phyloP scores from a whole-genome alignment of 1,140 invertebrate genomes.

The Leptopilina clavipes region DNA sequence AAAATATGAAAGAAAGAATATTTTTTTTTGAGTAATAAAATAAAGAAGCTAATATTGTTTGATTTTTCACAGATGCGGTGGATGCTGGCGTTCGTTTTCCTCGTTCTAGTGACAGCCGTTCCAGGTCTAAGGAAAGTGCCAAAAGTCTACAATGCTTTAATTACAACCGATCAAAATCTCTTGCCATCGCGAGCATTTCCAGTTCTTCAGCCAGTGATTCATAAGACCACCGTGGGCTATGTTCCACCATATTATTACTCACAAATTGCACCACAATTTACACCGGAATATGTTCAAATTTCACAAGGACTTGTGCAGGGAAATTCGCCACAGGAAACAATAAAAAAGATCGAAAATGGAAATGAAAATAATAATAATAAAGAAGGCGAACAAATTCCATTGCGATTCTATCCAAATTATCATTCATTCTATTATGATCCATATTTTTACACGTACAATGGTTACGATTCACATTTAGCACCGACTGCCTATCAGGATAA shows the following conservation, averaged over 20 bases:
- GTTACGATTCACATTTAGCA: slow-evolving; percentile 60
- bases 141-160: slow-evolving; percentile 85
- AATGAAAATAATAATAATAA: slow-evolving; percentile 39
- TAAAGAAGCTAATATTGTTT: no score
- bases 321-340: background rate
- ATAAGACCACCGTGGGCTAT: slow-evolving; percentile 77
- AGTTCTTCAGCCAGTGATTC: slow-evolving; percentile 81
- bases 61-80: slow-evolving; percentile 61
- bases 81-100: slow-evolving; percentile 55
- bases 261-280: slow-evolving; percentile 58
- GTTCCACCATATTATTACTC: slow-evolving; percentile 71
- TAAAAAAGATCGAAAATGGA: background rate
- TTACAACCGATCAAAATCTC: slow-evolving; percentile 83
- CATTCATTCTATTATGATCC: slow-evolving; percentile 68
- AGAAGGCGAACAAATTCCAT: slow-evolving; percentile 53
- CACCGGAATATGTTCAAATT: slow-evolving; percentile 53
- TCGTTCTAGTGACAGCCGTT: slow-evolving; percentile 57
- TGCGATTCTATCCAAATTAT: slow-evolving; percentile 69
- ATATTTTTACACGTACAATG: slow-evolving; percentile 66
- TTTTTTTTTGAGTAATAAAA: no score
- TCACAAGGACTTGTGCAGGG: background rate
- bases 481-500: slow-evolving; percentile 62
- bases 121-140: slow-evolving; percentile 76
- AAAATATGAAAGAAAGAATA: no score
- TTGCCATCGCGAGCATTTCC: slow-evolving; percentile 83